These are phyloP conservation scores for Sciurus vulgaris DNA, from an alignment of 2,797 vertebrate genomes.

Conservation along the genomic window DNA sequence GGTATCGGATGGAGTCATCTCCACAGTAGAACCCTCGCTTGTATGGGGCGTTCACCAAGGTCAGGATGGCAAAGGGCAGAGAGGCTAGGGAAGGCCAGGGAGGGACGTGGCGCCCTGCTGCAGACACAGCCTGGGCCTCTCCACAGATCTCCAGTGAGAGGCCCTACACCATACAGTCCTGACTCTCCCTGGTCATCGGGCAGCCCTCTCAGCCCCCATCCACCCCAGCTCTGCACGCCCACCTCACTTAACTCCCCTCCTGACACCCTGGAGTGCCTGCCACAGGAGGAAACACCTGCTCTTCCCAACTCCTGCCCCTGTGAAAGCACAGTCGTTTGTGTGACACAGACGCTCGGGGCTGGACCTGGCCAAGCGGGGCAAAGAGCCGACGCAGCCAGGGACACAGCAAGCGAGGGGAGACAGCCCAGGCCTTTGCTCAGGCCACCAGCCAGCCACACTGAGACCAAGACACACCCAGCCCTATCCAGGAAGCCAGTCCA, in stretches of 20 bases:
- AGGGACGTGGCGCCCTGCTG: too few relatives aligned
- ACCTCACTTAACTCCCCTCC: not conserved
- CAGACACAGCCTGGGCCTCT: not conserved
- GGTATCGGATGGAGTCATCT: constrained; percentile 95
- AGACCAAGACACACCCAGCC: not conserved
- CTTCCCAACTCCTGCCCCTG: not conserved
- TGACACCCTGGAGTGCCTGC: not conserved
- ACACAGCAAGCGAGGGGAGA: too few relatives aligned
- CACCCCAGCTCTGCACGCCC: not conserved
- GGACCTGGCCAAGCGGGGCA: not conserved
- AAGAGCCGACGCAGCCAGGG: too few relatives aligned
- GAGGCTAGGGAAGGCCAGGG: constrained; percentile 87
- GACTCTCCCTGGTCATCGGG: not conserved
- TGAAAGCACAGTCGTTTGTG: not conserved
- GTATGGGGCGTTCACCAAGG: constrained; percentile 92
- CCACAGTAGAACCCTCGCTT: constrained; percentile 93
- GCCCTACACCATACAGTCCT: too few relatives aligned
- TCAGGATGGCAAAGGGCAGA: constrained; percentile 94
- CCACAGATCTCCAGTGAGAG: not conserved
- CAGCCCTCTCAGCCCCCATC: not conserved
- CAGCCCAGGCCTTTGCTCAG: too few relatives aligned
- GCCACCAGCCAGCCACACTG: not conserved
- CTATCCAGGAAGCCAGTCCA: not conserved
- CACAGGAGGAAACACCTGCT: not conserved
- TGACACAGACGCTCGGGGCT: not conserved